These are phyloP conservation scores for Atrina japonica DNA, from an alignment of 2,888 invertebrate genomes.

Conservation along the genomic window DNA sequence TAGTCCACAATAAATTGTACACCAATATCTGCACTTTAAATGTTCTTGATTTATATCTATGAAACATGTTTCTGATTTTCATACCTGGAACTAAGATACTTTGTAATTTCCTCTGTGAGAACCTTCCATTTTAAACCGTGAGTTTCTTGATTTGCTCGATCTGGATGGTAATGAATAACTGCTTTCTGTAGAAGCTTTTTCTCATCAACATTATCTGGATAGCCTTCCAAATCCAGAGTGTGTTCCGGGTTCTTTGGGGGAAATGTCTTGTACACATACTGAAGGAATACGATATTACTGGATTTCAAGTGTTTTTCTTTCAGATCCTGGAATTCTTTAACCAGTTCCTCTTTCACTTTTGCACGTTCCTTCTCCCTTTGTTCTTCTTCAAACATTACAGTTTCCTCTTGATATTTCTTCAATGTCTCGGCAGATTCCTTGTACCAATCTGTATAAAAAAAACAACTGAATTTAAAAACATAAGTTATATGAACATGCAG, in stretches of 20 bases:
- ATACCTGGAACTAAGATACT: constrained; percentile 41
- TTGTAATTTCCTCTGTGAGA: constrained; percentile 50
- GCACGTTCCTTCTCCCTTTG: constrained; percentile 25
- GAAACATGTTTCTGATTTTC: constrained; percentile 27
- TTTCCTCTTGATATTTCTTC: constrained; percentile 56
- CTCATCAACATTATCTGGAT: background rate
- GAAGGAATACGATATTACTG: constrained; percentile 23
- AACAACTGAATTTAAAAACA: background rate
- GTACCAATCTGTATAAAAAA: constrained; percentile 61
- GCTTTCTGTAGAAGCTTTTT: constrained; percentile 48
- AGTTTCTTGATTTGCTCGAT: constrained; percentile 36
- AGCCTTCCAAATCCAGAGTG: constrained; percentile 19
- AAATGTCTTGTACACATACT: constrained; percentile 34
- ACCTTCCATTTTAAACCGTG: constrained; percentile 49
- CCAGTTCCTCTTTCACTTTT: constrained; percentile 27
- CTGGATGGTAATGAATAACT: constrained; percentile 51
- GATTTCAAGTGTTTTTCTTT: background rate
- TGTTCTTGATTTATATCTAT: background rate
- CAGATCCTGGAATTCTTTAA: constrained; percentile 18
- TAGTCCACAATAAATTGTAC: too few species aligned
- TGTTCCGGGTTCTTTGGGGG: constrained; percentile 41
- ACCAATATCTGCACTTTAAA: too few species aligned
- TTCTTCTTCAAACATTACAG: constrained; percentile 37
- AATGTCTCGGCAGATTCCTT: constrained; percentile 48
- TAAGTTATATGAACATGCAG: too few species aligned